Percentiles rank a stretch among this genome's conserved stretches.
Evolutionary conservation across 2,797 vertebrate genomes (phyloP).

Genomic region (Sebastes flavidus): DNA sequence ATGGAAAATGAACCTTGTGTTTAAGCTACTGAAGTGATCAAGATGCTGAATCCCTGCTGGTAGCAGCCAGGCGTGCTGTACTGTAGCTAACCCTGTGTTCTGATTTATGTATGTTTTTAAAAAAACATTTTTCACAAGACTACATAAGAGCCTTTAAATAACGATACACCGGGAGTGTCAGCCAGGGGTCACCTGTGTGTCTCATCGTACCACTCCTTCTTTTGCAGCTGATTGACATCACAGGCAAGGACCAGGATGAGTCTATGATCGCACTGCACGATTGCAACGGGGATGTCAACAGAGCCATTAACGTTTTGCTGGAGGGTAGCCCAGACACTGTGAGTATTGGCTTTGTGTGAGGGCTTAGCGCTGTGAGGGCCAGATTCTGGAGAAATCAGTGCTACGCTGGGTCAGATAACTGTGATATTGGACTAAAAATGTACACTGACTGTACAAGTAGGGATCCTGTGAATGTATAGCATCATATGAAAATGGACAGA

Average conservation of each 20-base stretch:
- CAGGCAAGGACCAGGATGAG: slow-evolving; percentile 99
- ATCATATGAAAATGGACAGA: not conserved
- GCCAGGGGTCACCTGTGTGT: slow-evolving; percentile 11
- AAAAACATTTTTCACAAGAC: not conserved
- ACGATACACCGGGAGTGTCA: not conserved
- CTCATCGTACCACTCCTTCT: slow-evolving; percentile 21
- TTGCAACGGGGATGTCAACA: slow-evolving; percentile 98
- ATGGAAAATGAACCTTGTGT: not conserved
- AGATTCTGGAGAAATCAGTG: slow-evolving; percentile 48
- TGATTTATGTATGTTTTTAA: not conserved
- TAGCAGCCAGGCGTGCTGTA: not conserved
- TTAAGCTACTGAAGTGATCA: not conserved
- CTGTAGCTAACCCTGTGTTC: not conserved
- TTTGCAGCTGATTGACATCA: slow-evolving; percentile 97
- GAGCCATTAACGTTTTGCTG: slow-evolving; percentile 98
- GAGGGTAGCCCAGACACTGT: slow-evolving; percentile 99
- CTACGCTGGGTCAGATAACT: slow-evolving; percentile 24
- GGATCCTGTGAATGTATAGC: not conserved
- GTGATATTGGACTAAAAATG: slow-evolving; percentile 5
- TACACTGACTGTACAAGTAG: not conserved
- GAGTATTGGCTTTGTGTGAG: slow-evolving; percentile 63
- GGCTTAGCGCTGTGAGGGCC: slow-evolving; percentile 29
- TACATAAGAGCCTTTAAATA: not conserved
- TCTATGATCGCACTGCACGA: slow-evolving; percentile 99
- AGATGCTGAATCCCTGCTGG: not conserved